Conservation (phyloP, 2,113 vertebrate species). For the Azemiops feae region DNA sequence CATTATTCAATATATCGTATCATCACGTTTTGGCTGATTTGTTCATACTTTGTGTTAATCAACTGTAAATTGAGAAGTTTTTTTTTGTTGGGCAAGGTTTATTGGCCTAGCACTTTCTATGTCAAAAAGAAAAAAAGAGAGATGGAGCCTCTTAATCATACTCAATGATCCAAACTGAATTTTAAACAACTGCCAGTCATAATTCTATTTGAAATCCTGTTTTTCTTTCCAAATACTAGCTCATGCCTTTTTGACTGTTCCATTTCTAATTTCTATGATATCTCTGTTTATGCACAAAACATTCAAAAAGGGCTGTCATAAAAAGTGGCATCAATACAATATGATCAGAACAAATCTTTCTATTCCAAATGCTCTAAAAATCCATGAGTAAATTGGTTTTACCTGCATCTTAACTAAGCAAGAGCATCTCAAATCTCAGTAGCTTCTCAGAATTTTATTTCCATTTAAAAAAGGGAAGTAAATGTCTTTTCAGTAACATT, state of each 20-base stretch:
- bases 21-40: background rate
- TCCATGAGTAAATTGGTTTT: background rate
- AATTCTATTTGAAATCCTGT: background rate
- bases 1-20: conserved; percentile 35
- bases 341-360: background rate
- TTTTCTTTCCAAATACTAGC: background rate
- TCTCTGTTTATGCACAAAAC: conserved; percentile 11
- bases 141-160: background rate
- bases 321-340: conserved; percentile 6
- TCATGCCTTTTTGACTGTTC: background rate
- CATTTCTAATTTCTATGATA: conserved; percentile 6
- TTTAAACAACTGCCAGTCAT: background rate
- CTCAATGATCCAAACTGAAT: background rate
- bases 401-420: background rate
- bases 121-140: background rate
- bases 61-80: background rate
- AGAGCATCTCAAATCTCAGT: background rate
- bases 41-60: conserved; percentile 9
- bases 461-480: background rate
- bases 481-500: background rate
- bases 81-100: background rate
- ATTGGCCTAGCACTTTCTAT: background rate
- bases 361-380: background rate
- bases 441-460: background rate
- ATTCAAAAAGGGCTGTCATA: background rate